These are phyloP conservation scores for Batillaria attramentaria DNA, from an alignment of 1,140 invertebrate species.

Conservation along the genomic window DNA sequence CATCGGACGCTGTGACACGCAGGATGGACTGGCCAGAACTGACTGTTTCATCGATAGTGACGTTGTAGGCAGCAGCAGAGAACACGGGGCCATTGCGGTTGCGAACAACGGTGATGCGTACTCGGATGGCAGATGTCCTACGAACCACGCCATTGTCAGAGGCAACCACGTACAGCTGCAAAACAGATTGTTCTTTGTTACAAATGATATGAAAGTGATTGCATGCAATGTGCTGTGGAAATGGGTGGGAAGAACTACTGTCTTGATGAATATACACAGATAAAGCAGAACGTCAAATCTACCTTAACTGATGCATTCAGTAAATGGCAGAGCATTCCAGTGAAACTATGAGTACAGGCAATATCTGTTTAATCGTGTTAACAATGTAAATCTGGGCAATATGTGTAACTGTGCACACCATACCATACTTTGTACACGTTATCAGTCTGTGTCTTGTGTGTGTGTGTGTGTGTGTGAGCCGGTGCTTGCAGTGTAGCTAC, in stretches of 20 bases:
- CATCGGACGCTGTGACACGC: constrained; percentile 51
- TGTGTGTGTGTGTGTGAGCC: too few relatives aligned
- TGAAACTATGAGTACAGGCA: constrained; percentile 45
- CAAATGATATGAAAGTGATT: too few relatives aligned
- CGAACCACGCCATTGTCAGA: constrained; percentile 46
- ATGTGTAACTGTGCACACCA: too few relatives aligned
- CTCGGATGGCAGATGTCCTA: constrained; percentile 27
- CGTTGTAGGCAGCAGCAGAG: constrained; percentile 34
- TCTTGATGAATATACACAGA: not conserved
- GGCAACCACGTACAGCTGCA: constrained; percentile 44
- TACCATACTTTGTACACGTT: too few relatives aligned
- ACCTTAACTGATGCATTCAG: not conserved
- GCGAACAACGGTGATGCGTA: constrained; percentile 49
- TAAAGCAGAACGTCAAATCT: not conserved
- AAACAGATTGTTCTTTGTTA: too few relatives aligned
- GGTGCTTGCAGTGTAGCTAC: too few relatives aligned
- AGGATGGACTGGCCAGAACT: constrained; percentile 40
- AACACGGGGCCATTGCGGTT: constrained; percentile 49
- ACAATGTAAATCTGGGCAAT: too few relatives aligned
- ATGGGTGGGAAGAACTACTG: not conserved
- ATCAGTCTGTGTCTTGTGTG: too few relatives aligned
- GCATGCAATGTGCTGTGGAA: too few relatives aligned
- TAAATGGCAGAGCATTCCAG: constrained; percentile 34
- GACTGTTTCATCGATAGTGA: constrained; percentile 50
- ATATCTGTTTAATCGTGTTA: too few relatives aligned